A percentile compares a stretch with the other conserved stretches of the same genome.
phyloP scores from a whole-genome alignment of 2,888 invertebrate genomes.

The Leptinotarsa haldemani region DNA sequence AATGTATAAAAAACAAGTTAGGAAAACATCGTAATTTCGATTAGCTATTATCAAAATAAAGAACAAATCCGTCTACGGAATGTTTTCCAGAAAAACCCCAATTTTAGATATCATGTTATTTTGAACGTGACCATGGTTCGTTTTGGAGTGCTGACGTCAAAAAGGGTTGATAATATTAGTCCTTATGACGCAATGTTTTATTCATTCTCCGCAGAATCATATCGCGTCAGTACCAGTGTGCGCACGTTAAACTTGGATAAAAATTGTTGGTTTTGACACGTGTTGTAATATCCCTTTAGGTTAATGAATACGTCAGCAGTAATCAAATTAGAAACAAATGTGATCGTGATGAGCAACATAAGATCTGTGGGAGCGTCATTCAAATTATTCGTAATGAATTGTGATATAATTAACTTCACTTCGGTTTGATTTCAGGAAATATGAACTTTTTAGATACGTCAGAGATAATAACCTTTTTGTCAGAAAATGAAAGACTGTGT shows the following conservation, averaged over 20 bases:
- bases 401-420: not conserved
- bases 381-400: not conserved
- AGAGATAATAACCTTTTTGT: too few species aligned
- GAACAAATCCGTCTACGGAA: not conserved
- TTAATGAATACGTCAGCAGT: not conserved
- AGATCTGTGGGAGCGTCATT: not conserved
- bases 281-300: slow-evolving; percentile 13
- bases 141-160: slow-evolving; percentile 19
- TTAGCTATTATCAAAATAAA: not conserved
- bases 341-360: slow-evolving; percentile 1
- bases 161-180: slow-evolving; percentile 24
- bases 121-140: slow-evolving; percentile 24
- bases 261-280: slow-evolving; percentile 17
- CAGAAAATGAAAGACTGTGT: too few species aligned
- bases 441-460: too few species aligned
- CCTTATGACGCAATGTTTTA: slow-evolving; percentile 23
- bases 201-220: slow-evolving; percentile 7
- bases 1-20: not conserved
- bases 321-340: not conserved
- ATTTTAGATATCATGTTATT: slow-evolving; percentile 21
- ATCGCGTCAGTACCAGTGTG: slow-evolving; percentile 20
- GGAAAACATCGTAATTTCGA: too few species aligned
- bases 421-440: too few species aligned
- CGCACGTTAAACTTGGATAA: slow-evolving; percentile 13
- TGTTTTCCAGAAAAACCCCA: not conserved